Evolutionary conservation across 2,797 vertebrate species (phyloP), one percentile per base, ranked within the genome.

Genomic region (Mycteria americana): DNA sequence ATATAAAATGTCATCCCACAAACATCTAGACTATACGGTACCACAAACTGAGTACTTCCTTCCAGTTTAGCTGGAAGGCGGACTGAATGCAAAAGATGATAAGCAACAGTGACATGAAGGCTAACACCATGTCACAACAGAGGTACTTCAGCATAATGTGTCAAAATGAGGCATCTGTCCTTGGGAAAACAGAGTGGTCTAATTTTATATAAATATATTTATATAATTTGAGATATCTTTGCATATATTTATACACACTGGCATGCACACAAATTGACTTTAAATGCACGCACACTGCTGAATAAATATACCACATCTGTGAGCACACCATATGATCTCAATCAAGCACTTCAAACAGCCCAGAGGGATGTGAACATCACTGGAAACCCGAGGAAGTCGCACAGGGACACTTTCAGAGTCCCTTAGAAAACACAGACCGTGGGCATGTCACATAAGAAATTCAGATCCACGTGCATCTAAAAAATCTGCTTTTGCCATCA

Each of bases 61-160:
- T 92, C 54, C 54, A 79, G 22, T 84, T 85, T 77, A 89, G 74
- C 79, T 92, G 43, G 81, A 84, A 93, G 88, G 82, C 28, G 6
- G 33, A 81, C 45, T 76, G 48, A 85, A 80, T 64, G 33, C 31
- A 39, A 41, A 83, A 85, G 81, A 95, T 24, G 73, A 77, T 86
- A 95, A 97, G 54, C 35, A 84, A 28, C 54, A 70, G 65, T 78
- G 95, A 96, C 92, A 54, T 33, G 68, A 92, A 96, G 65, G 77
- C 75, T 93, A 95, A 83, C 76, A 83, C 84, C 72, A 59, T 92
- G 89, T 95, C 96, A 95, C 67, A 91, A 73, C 79, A 86, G 67
- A 94, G 33, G 31, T 75, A 90, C 57, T 77, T 94, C 87, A 77
- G 65, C 89, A 76, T 41, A 92, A 51, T 31, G 21, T 92, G 92